A percentile compares a stretch with the other conserved stretches of the same genome.
Conservation (phyloP, 2,888 invertebrate genomes). For the Zhuqinia jingwanae region DNA sequence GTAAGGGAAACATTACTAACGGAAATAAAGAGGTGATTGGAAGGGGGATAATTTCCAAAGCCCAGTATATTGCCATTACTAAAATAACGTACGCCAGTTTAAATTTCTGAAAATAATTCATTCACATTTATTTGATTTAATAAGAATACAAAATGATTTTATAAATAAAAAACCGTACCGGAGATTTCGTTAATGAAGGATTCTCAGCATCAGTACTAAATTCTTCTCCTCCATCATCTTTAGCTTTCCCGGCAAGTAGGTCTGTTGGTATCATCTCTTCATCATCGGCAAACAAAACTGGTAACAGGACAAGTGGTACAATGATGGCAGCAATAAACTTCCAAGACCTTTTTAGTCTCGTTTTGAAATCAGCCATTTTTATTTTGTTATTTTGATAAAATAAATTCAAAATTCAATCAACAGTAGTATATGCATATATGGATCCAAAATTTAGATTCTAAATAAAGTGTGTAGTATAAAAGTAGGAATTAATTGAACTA, state of each 20-base stretch:
- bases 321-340: slow-evolving; percentile 86
- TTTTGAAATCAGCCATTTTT: slow-evolving; percentile 21
- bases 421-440: too few species aligned
- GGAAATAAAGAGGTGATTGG: slow-evolving; percentile 92
- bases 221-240: background rate
- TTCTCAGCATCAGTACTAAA: background rate
- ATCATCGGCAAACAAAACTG: slow-evolving; percentile 80
- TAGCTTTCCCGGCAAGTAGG: too few species aligned
- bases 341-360: slow-evolving; percentile 86
- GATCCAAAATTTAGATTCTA: too few species aligned
- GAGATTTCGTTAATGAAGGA: slow-evolving; percentile 17
- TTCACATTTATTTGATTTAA: background rate
- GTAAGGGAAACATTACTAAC: slow-evolving; percentile 89
- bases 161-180: too few species aligned
- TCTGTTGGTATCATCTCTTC: slow-evolving; percentile 32
- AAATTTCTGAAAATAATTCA: slow-evolving; percentile 36
- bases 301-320: slow-evolving; percentile 86
- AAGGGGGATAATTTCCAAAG: slow-evolving; percentile 89
- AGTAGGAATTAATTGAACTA: too few species aligned
- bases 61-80: slow-evolving; percentile 92
- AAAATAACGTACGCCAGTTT: slow-evolving; percentile 83
- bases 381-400: background rate
- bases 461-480: too few species aligned
- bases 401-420: too few species aligned
- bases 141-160: background rate